phyloP scores from a whole-genome alignment of 1,140 invertebrate genomes.

The Dendrolimus kikuchii region DNA sequence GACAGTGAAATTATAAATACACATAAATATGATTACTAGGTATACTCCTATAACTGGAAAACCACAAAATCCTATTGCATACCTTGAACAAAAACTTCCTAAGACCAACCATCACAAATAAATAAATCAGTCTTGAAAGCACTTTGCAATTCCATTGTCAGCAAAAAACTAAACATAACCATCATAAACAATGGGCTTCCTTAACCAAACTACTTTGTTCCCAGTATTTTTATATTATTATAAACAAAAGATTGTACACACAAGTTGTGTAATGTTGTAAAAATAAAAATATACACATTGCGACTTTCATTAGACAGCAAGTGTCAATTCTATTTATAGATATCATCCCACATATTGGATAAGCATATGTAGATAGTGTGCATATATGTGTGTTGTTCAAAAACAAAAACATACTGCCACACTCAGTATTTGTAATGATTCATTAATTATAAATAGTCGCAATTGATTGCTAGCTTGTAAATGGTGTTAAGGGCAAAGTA shows the following conservation, averaged over 20 bases:
- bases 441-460: too few species aligned
- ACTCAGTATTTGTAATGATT: too few species aligned
- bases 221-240: too few species aligned
- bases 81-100: slow-evolving; percentile 57
- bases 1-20: slow-evolving; percentile 8
- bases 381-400: too few species aligned
- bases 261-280: too few species aligned
- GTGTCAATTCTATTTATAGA: slow-evolving; percentile 61
- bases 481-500: too few species aligned
- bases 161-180: not conserved
- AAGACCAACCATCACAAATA: slow-evolving; percentile 52
- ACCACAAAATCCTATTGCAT: slow-evolving; percentile 3
- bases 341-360: slow-evolving; percentile 54
- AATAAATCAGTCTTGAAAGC: slow-evolving; percentile 3
- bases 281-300: not conserved
- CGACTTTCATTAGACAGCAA: slow-evolving; percentile 14
- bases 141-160: slow-evolving; percentile 34
- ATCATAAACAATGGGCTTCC: too few species aligned
- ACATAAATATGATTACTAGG: slow-evolving; percentile 1
- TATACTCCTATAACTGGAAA: not conserved
- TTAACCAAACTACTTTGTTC: too few species aligned
- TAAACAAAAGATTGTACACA: too few species aligned
- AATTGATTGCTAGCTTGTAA: too few species aligned
- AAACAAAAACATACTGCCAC: too few species aligned
- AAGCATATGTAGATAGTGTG: slow-evolving; percentile 8